Base-by-base conservation (phyloP, 2,888 invertebrate species). In the Leucophenga maculata region DNA sequence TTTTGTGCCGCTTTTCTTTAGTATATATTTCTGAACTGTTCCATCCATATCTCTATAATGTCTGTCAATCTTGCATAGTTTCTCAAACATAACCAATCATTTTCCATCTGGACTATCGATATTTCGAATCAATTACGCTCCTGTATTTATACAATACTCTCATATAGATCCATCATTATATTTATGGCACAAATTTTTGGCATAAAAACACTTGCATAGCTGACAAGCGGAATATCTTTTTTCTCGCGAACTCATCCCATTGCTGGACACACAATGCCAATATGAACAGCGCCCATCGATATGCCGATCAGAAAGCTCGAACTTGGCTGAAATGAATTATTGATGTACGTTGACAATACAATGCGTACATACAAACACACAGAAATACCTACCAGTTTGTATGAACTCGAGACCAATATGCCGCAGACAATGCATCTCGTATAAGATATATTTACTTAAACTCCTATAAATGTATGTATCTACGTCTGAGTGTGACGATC, bases 201-300 rank as follows among this genome's bases (percentile, higher is more conserved):
- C 75, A 71, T 74, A 76, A 77, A 78, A 79, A 76, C 80, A 80
- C 80, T 83, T 83, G 76, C 71, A 65, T 52, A 70, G 67, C 79
- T 83, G 80, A 83, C 80, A 81, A 69, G 80, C 82, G 80, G 83
- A 81, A 80, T 80, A 79, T 79, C 78, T 80, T 80, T 80, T 80
- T 83, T 81, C 81, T 80, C 81, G 83, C 83, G 74, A 69, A 73
- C 79, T 6, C 60, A 50, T 48, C 44, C 65, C 65, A 64, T 69
- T 54, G 73, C 65, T 74, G 68, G 65, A 69, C 50, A 50, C 14
- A 18, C 18, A 55, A 55, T 55, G 13, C 54, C 39, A 39, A 55
- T 18, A 13, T 13, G 55, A 55, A 22, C 14, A 14, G 14, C 55
- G 22, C 26, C 55, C 20, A 22, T 52, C 52, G 11, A 54, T 13